A percentile compares a stretch with the other conserved stretches of the same genome.
Conservation (phyloP, 2,797 vertebrate genomes). For the Enteromius viviparus region DNA sequence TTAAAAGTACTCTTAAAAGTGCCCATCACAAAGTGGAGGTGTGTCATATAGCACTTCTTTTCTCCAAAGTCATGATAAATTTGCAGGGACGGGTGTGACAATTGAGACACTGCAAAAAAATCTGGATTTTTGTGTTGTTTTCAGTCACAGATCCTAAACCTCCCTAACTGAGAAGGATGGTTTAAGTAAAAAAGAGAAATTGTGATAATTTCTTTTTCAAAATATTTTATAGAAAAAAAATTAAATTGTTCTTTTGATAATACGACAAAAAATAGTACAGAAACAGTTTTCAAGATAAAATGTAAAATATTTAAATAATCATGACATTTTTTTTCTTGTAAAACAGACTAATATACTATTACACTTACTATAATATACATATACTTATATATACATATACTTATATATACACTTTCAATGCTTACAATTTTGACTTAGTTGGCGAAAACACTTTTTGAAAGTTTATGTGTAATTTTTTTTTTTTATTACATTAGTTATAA, state of each 20-base stretch:
- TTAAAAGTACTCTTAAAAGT: constrained; percentile 38
- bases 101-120: neutral
- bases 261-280: neutral
- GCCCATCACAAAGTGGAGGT: neutral
- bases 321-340: too few relatives aligned
- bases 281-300: too few relatives aligned
- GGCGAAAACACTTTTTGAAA: neutral
- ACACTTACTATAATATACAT: too few relatives aligned
- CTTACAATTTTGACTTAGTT: neutral
- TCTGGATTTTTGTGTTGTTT: neutral
- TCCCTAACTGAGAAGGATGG: too few relatives aligned
- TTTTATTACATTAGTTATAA: neutral
- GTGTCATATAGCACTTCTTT: neutral
- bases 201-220: too few relatives aligned
- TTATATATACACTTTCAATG: too few relatives aligned
- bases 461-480: neutral
- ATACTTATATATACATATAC: too few relatives aligned
- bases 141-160: too few relatives aligned
- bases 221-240: too few relatives aligned
- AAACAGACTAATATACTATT: too few relatives aligned
- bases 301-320: too few relatives aligned
- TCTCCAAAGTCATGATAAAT: neutral
- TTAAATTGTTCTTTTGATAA: neutral
- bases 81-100: neutral
- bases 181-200: too few relatives aligned